Base-by-base conservation (phyloP, 2,113 vertebrate species). In the Phyllopteryx taeniolatus region DNA sequence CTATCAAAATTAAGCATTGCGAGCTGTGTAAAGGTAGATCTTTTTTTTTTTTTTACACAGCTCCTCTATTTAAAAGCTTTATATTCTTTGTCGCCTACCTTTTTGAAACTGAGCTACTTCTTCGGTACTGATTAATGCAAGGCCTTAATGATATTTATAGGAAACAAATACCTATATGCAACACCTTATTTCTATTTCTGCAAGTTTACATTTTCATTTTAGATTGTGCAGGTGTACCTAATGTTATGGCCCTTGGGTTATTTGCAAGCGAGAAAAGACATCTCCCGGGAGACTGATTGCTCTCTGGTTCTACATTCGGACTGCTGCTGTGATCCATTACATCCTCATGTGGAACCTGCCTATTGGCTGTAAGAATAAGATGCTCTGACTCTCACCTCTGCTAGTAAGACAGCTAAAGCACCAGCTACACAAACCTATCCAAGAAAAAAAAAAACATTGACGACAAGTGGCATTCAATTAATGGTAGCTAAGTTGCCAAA, bases 291-390 rank as follows among this genome's bases (percentile, higher is more conserved):
- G 47, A 54, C 49, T 49, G 17, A 10, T 31, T 10, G 22, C 13
- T 43, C 43, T 69, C 51, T 67, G 22, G 2, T 8, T 69, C 46
- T 53, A 12, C 56, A 59, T 65, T 62, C 54, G 33, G 15, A 70
- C 42, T 49, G 12, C 39, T 59, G 13, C 69, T 70, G 57, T 44
- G 47, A 66, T 74, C 67, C 42, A 72, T 61, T 68, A 79, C 80
- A 76, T 47, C 66, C 11, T 42, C 12, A 9, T 83, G 80, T 60
- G 71, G 73, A 86, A 88, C 67, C 59, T 82, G 72, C 51, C 68
- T 65, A 64, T 80, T 75, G 68, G 71, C 75, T 81, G 78, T 51
- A 71, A 84, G 69, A 63, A 56, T 33, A 47, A 65, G 42, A 65
- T 42, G n/a, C n/a, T 22, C 7, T 57, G 54, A 6, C 6, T 39